Evolutionary conservation across 2,113 vertebrate species (phyloP), one percentile per base, ranked within the genome.

Genomic region (Festucalex cinctus): DNA sequence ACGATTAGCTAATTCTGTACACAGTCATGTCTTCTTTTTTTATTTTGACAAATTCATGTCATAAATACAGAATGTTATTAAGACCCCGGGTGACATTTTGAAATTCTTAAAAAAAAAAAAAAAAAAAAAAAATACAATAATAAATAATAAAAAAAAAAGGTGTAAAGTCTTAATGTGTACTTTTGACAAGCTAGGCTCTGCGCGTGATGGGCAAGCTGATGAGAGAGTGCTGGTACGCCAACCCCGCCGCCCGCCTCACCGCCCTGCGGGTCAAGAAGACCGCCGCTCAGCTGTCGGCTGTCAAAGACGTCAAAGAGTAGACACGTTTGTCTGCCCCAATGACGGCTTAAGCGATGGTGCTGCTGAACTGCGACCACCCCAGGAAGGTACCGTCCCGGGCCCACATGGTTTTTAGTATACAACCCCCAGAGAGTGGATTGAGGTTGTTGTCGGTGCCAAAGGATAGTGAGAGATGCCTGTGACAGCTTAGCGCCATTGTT

Each of bases 201-300:
- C 92, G 95, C 44, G 93, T 96, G 53, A 94, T 98, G 91, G 97
- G 96, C 49, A 91, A 95, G 78, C 87, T 98, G 73, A 99, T 99
- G 95, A 92, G 96, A 0, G 97, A 99, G 74, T 98, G 97, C 82
- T 99, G 97, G 96, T 93, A 95, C 0, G 73, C 89, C 84, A 99
- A 92, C 37, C 90, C 93, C 0, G 92, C 95, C 0, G 97, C 97
- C 0, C 95, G 97, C 0, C 92, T 99, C 37, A 98, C 97, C 0
- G 95, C 96, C 0, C 94, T 99, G 70, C 94, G 97, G 0, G 92
- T 99, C 71, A 99, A 99, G 94, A 99, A 99, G 68, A 98, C 95
- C 0, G 74, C 97, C 64, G 94, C 94, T 1, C 95, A 98, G 85
- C 92, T 98, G 77, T 93, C 91, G 0, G 77, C 76, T 64, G 88